Evolutionary conservation across 2,888 invertebrate species (phyloP).

Genomic region (Monochamus alternatus): DNA sequence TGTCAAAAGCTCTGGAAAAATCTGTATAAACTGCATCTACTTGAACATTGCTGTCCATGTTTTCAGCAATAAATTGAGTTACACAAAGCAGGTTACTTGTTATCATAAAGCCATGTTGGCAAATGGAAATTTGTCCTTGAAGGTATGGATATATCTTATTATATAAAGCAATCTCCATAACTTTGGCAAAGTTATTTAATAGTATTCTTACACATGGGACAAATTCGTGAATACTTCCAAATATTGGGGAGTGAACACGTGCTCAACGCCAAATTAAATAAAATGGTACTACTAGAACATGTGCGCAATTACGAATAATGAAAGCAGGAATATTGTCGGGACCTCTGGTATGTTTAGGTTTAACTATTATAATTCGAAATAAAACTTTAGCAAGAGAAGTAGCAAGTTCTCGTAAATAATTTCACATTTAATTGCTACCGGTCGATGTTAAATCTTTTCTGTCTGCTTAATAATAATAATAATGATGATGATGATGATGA

Average conservation of each 20-base stretch:
- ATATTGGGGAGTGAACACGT: slow-evolving; percentile 11
- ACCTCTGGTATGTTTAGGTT: not conserved
- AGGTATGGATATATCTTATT: not conserved
- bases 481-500: no score
- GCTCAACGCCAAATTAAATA: slow-evolving; percentile 1
- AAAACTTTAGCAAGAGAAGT: no score
- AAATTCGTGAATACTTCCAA: slow-evolving; percentile 1
- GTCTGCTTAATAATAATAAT: no score
- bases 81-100: slow-evolving; percentile 4
- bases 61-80: slow-evolving; percentile 6
- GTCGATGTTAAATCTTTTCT: no score
- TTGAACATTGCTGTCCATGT: not conserved
- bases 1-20: slow-evolving; percentile 1
- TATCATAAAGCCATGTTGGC: not conserved
- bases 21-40: not conserved
- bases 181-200: slow-evolving; percentile 13
- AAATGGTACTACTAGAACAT: slow-evolving; percentile 8
- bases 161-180: slow-evolving; percentile 14
- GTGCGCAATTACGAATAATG: not conserved
- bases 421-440: no score
- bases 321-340: not conserved
- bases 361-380: no score
- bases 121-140: slow-evolving; percentile 4
- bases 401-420: no score
- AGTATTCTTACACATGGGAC: slow-evolving; percentile 3